Conservation (phyloP, 30 jellyfish, hydroid and myxozoan genomes). For the Nemopilema nomurai region DNA sequence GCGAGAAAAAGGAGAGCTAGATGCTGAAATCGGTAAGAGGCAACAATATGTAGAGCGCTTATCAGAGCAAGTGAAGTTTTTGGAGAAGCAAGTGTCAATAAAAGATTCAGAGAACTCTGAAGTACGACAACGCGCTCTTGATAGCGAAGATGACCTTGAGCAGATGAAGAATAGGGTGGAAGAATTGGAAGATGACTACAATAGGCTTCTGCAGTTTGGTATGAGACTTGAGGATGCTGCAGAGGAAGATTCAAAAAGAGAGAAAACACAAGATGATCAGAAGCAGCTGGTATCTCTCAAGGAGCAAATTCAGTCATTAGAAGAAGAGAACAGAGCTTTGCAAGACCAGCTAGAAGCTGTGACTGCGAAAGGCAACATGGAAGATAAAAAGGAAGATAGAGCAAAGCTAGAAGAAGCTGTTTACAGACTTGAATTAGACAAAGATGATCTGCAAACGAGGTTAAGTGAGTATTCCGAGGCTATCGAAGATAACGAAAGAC, state of each 20-base stretch:
- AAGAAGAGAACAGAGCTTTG: constrained; percentile 27
- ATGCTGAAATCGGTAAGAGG: constrained; percentile 30
- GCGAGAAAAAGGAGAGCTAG: constrained; percentile 4
- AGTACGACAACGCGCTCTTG: constrained; percentile 48
- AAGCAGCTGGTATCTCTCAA: constrained; percentile 26
- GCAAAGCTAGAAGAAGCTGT: constrained; percentile 26
- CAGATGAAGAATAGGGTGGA: constrained; percentile 36
- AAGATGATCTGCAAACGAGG: constrained; percentile 39
- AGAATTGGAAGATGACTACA: constrained; percentile 61
- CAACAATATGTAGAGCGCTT: constrained; percentile 24
- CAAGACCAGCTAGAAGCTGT: constrained; percentile 17
- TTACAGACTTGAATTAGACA: constrained; percentile 45
- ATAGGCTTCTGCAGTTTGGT: constrained; percentile 49
- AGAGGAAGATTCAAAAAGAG: not conserved
- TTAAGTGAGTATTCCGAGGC: constrained; percentile 17
- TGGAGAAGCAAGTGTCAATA: constrained; percentile 31
- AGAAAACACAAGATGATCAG: constrained; percentile 26
- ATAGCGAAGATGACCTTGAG: constrained; percentile 64
- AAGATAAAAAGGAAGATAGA: not conserved
- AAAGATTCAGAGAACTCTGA: constrained; percentile 57
- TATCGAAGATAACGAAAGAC: not conserved
- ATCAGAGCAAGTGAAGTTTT: constrained; percentile 40
- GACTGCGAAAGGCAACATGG: not conserved
- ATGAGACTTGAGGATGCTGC: constrained; percentile 44
- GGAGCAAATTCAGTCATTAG: constrained; percentile 19